Evolutionary conservation across 1,140 invertebrate genomes (phyloP).

Genomic region (Solenopsis invicta): DNA sequence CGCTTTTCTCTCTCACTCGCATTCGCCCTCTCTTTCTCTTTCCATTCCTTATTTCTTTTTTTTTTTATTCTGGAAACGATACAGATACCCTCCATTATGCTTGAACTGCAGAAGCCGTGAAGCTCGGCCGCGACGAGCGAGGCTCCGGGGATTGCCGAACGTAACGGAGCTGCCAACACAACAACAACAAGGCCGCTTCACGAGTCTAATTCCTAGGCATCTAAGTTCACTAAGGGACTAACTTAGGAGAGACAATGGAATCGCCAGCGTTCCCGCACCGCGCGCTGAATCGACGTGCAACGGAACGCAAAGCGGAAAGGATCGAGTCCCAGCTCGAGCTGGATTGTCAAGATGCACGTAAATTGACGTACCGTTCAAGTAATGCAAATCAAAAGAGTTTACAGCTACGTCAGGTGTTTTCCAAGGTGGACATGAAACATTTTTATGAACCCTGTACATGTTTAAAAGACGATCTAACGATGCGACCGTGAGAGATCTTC

Average conservation of each 20-base stretch:
- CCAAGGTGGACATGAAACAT: background rate
- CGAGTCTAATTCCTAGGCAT: constrained; percentile 87
- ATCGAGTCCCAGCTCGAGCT: background rate
- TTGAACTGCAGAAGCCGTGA: constrained; percentile 95
- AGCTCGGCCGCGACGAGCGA: constrained; percentile 94
- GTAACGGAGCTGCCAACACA: constrained; percentile 90
- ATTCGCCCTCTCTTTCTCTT: constrained; percentile 32
- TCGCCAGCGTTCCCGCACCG: background rate
- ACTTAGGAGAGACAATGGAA: constrained; percentile 84
- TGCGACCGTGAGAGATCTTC: background rate
- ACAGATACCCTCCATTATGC: constrained; percentile 94
- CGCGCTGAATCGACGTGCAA: background rate
- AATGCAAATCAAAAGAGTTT: background rate
- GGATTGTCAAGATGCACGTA: background rate
- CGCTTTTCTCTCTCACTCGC: constrained; percentile 3
- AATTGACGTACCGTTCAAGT: background rate
- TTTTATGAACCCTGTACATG: background rate
- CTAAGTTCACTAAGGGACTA: constrained; percentile 81
- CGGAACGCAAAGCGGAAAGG: background rate
- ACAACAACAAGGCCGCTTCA: constrained; percentile 86
- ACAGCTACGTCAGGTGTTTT: background rate
- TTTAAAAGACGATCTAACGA: background rate
- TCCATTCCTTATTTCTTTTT: constrained; percentile 44
- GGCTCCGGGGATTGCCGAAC: constrained; percentile 93
- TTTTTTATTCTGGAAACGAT: constrained; percentile 83